These are phyloP conservation scores for Emydocephalus ijimae DNA, from an alignment of 2,113 vertebrate genomes.

Conservation along the genomic window DNA sequence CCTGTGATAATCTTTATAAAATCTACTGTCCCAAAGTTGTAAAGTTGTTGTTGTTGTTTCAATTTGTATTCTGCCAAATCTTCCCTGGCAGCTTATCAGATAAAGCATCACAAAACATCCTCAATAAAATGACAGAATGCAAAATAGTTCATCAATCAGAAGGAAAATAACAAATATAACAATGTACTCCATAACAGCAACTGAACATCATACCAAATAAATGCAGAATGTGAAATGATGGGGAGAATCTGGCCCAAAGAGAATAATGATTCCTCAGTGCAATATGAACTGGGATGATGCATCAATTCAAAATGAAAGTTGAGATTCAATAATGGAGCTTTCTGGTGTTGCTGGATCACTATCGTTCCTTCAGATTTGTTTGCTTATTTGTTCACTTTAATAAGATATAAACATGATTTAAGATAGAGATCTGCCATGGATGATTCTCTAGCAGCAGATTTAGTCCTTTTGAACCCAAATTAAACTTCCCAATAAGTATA, in stretches of 20 bases:
- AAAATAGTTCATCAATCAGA: not conserved
- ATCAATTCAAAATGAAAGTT: not conserved
- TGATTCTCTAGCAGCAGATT: constrained; percentile 4
- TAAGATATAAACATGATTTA: not conserved
- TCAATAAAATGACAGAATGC: not conserved
- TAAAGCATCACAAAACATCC: not conserved
- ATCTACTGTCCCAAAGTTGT: not conserved
- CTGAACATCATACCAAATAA: not conserved
- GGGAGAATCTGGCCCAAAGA: not conserved
- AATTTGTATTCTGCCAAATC: not conserved
- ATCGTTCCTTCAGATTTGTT: not conserved
- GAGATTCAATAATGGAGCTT: not conserved
- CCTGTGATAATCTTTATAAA: not conserved
- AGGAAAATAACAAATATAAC: not conserved
- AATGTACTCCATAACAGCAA: not conserved
- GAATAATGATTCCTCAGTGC: not conserved
- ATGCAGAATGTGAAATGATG: not conserved
- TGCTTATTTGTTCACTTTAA: not conserved
- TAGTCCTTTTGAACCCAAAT: not conserved
- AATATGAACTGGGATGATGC: not conserved
- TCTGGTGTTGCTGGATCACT: not conserved
- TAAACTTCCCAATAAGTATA: constrained; percentile 12
- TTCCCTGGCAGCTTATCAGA: not conserved
- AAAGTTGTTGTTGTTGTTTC: not conserved
- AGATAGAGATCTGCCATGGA: not conserved